Evolutionary conservation across 2,888 invertebrate genomes (phyloP), one percentile per base, ranked within the genome.

Genomic region (Exocentrus adspersus): DNA sequence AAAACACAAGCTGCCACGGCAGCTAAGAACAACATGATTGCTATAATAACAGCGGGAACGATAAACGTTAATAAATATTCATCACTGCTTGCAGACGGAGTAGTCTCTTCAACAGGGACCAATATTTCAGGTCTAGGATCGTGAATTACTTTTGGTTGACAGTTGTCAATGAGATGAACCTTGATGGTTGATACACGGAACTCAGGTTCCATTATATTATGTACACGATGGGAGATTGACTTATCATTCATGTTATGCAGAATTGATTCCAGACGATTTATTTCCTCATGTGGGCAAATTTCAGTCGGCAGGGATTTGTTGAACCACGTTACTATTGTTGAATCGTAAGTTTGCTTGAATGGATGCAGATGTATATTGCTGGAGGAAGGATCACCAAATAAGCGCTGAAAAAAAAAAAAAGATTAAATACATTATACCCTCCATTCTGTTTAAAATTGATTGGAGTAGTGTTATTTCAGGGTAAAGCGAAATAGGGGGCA

Each of bases 1-100:
- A 97, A 84, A 57, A 95, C 88, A 78, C 95, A 94, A 1, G 97
- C 96, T 58, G 97, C 90, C 58, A 96, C 85, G 0, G 93, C 90
- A 0, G 97, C 95, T 45, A 97, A 84, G 10, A 96, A 82, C 37
- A 97, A 86, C 92, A 98, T 95, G 16, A 91, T 89, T 0, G 93
- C 88, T 63, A 97, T 93, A 24, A 97, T 92, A 10, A 94, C 88
- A 0, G 94, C 93, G 0, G 98, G 97, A 62, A 97, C 88, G 41
- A 97, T 90, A 70, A 94, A 95, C 7, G 95, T 96, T 53, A 91
- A 86, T 71, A 93, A 80, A 73, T 92, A 91, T 72, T 90, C 89
- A 19, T 89, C 88, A 24, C 77, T 75, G 61, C 83, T 82, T 42
- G 86, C 84, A 2, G 85, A 81, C 42, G 84, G 81, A 1, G 82